Conservation (phyloP, 2,113 vertebrate genomes). For the Rhea americana region DNA sequence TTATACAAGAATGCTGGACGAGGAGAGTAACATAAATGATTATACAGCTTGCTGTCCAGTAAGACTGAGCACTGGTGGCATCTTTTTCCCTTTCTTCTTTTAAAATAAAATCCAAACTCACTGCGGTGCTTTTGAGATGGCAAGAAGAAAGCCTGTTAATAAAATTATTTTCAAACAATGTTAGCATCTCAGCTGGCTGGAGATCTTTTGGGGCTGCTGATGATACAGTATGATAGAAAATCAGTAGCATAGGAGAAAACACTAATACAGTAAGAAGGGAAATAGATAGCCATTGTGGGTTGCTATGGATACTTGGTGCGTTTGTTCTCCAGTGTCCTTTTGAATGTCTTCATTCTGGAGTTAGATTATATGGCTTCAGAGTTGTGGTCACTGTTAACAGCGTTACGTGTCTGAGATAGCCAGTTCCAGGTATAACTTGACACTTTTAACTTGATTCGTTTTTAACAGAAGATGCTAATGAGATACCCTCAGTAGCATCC, state of each 20-base stretch:
- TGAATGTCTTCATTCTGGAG: neutral
- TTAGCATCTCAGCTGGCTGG: neutral
- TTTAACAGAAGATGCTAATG: too few species aligned
- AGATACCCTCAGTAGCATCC: neutral
- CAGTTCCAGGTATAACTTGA: too few species aligned
- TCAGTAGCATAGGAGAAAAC: neutral
- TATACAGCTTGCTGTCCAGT: neutral
- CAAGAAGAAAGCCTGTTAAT: neutral
- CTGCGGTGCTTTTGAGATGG: neutral
- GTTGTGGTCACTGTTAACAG: neutral
- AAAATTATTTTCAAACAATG: neutral
- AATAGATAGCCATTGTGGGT: neutral
- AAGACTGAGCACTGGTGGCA: neutral
- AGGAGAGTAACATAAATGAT: neutral
- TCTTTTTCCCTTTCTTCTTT: neutral
- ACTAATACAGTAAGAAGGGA: neutral
- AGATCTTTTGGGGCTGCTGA: neutral
- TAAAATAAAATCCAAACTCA: neutral
- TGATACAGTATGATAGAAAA: neutral
- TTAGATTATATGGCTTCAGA: neutral
- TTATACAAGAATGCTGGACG: neutral
- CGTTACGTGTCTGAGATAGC: accelerated
- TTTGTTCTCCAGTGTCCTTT: neutral
- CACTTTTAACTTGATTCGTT: neutral
- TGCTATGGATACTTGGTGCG: conserved; percentile 19